Evolutionary conservation across 2,113 vertebrate species (phyloP).

Genomic region (Eudorcas thomsonii): DNA sequence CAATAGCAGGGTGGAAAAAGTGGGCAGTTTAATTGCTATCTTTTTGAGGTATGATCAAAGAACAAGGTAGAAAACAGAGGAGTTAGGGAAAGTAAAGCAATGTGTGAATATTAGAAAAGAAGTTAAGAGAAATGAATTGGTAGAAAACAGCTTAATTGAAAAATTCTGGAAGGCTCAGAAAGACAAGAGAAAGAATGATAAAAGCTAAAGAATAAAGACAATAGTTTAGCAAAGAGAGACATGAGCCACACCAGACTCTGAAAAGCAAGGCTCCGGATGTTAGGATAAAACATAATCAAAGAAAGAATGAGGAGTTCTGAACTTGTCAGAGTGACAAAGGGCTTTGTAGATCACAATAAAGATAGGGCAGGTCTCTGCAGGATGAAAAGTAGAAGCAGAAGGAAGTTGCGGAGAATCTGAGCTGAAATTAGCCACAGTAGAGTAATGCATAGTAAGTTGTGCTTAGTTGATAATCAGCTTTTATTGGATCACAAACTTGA

Average conservation of each 20-base stretch:
- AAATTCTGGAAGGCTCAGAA: not conserved
- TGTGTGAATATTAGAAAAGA: not conserved
- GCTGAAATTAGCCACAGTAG: not conserved
- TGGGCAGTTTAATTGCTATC: not conserved
- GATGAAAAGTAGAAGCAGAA: not conserved
- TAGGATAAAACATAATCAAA: not conserved
- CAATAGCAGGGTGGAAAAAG: not conserved
- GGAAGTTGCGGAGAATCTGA: not conserved
- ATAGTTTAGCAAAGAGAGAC: not conserved
- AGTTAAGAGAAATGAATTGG: not conserved
- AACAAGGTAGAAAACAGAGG: not conserved
- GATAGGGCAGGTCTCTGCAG: not conserved
- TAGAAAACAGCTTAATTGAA: not conserved
- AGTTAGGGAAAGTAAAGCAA: not conserved
- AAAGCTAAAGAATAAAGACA: constrained; percentile 2
- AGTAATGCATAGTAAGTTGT: not conserved
- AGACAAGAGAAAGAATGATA: not conserved
- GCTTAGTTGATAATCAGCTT: not conserved
- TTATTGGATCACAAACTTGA: not conserved
- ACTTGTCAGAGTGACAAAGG: not conserved
- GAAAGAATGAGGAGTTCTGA: not conserved
- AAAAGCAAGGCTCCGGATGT: not conserved
- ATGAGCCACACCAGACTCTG: not conserved
- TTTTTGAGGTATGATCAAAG: not conserved
- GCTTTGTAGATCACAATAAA: not conserved